Evolutionary conservation across 2,888 invertebrate genomes (phyloP), one percentile per base, ranked within the genome.

Genomic region (Melieria picta): DNA sequence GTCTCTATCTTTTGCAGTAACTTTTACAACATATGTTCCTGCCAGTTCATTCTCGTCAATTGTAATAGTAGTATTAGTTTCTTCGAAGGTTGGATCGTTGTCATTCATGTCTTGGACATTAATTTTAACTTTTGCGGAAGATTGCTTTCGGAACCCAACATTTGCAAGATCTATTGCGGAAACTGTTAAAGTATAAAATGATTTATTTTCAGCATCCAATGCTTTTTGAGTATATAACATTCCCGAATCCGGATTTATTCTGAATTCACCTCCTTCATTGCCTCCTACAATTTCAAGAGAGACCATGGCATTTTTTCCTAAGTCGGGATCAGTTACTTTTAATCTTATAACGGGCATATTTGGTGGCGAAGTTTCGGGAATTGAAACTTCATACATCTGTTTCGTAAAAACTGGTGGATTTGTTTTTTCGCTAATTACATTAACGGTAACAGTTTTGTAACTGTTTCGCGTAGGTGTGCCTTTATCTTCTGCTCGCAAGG

Each of bases 81-180:
- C 89, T 78, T 94, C 93, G 84, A 98, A 98, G 65, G 93, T 89
- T 0, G 98, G 98, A 81, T 96, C 94, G 86, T 98, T 97, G 86
- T 98, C 98, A 87, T 99, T 98, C 68, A 94, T 93, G 87, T 98
- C 98, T 68, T 93, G 88, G 4, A 98, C 92, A 80, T 93, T 91
- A 65, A 98, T 92, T 87, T 94, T 94, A 0, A 98, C 94, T 88
- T 95, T 95, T 0, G 96, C 96, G 1, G 96, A 95, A 5, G 95
- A 95, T 83, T 95, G 94, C 80, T 94, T 93, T 64, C 95, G 89
- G 11, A 93, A 91, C 3, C 94, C 94, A 0, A 91, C 91, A 83
- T 94, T 93, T 1, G 95, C 94, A 82, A 94, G 94, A 86, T 97
- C 97, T 52, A 95, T 91, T 0, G 97, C 97, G 7, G 95, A 93